Base-by-base conservation (phyloP, 1,140 invertebrate genomes). In the Leptopilina clavipes region DNA sequence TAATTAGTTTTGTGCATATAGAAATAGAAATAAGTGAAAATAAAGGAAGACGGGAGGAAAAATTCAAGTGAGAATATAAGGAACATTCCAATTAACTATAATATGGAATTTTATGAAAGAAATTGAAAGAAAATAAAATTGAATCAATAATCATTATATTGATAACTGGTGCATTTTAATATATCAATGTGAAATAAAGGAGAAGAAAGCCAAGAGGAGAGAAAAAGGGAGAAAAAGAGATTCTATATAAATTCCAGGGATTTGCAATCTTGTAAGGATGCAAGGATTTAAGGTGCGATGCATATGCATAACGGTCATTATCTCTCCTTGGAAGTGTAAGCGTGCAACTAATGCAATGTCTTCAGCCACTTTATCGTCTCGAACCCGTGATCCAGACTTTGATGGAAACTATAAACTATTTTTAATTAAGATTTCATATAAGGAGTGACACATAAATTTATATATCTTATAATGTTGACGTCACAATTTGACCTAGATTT, bases 1-100 rank as follows among this genome's bases (percentile, higher is more conserved):
- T 65, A 65, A 65, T 65, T 71, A 45, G 73, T 65, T 75, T 74
- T 31, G 70, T 75, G 65, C 45, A 75, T 71, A 31, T 31, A 31
- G 25, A 31, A 31, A 2, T 5, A 31, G 25, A 5, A 31, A 31
- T 31, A 31, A 31, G 25, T 31, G 5, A 31, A 31, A 31, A 31
- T 31, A 31, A 31, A 5, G 25, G 25, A 31, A 31, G 25, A 2
- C 1, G 5, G 25, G 25, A 31, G n/a, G n/a, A n/a, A n/a, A n/a
- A n/a, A n/a, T n/a, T n/a, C n/a, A n/a, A n/a, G n/a, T n/a, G n/a
- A n/a, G n/a, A n/a, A n/a, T n/a, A n/a, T n/a, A n/a, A n/a, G n/a
- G n/a, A n/a, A n/a, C n/a, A n/a, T n/a, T n/a, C n/a, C n/a, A n/a
- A n/a, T n/a, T n/a, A n/a, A n/a, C n/a, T n/a, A n/a, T n/a, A n/a